Conservation (phyloP, 2,888 invertebrate species). For the Tiphia femorata region DNA sequence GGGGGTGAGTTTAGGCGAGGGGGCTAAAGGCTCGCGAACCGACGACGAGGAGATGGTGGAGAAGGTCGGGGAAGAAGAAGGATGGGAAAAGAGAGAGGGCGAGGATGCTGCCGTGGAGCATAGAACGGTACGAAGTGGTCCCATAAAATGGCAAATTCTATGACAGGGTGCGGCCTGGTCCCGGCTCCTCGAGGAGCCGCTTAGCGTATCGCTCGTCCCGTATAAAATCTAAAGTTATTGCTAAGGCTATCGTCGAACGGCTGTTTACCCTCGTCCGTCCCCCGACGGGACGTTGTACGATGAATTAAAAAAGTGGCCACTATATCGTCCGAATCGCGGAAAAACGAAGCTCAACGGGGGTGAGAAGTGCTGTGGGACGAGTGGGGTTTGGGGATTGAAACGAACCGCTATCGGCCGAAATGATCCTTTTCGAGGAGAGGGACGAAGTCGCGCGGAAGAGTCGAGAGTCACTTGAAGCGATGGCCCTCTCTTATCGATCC, state of each 20-base stretch:
- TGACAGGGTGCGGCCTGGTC: no score
- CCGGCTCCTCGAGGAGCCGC: no score
- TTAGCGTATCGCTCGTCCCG: no score
- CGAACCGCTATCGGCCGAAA: no score
- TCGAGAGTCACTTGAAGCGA: neutral
- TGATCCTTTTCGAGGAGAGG: neutral
- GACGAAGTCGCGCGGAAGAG: neutral
- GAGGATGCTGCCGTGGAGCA: neutral
- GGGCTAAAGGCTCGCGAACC: slow-evolving; percentile 2
- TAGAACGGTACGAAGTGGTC: neutral
- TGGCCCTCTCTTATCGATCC: neutral
- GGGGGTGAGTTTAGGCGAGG: no score
- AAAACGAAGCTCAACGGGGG: no score
- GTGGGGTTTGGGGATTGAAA: no score
- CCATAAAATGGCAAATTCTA: neutral
- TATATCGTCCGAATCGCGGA: neutral
- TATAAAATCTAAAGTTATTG: no score
- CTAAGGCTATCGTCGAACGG: no score
- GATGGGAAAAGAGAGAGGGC: slow-evolving; percentile 5
- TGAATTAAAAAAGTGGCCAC: neutral
- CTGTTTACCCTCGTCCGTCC: neutral
- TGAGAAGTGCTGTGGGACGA: neutral
- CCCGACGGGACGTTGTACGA: neutral
- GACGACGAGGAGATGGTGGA: neutral
- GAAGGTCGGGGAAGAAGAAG: slow-evolving; percentile 5